A percentile compares a stretch with the other conserved stretches of the same genome.
These are phyloP conservation scores for Mormyrus proboscirostris DNA, from an alignment of 2,797 vertebrate genomes.

Conservation along the genomic window DNA sequence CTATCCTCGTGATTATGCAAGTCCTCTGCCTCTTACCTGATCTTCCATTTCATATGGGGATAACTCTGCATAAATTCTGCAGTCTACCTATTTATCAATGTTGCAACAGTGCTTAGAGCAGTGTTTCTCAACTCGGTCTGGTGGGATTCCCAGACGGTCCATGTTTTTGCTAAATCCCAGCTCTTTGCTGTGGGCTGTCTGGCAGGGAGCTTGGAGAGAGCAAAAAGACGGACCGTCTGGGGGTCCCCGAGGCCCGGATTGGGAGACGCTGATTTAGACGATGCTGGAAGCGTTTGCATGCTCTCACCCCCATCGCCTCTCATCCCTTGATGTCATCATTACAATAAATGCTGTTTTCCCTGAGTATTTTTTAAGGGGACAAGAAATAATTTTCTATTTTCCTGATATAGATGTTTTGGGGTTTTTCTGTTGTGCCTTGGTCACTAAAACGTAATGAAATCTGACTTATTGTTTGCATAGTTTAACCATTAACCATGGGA, in stretches of 20 bases:
- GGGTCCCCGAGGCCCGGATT: not conserved
- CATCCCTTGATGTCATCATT: not conserved
- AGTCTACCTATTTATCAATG: not conserved
- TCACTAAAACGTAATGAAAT: not conserved
- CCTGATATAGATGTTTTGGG: not conserved
- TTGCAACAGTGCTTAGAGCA: not conserved
- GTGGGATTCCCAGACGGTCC: not conserved
- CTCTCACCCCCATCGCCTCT: not conserved
- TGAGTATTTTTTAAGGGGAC: not conserved
- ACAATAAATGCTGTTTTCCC: not conserved
- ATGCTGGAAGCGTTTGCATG: not conserved
- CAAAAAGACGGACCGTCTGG: not conserved
- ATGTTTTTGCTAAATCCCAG: not conserved
- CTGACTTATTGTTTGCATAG: not conserved
- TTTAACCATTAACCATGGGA: not conserved
- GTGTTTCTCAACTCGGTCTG: not conserved
- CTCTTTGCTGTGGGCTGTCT: no score
- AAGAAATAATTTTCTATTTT: not conserved
- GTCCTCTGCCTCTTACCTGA: no score
- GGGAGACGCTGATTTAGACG: not conserved
- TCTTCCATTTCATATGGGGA: not conserved
- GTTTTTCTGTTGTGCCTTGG: not conserved
- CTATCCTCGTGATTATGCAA: no score
- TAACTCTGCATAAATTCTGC: not conserved
- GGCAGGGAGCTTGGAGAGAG: no score